Conservation (phyloP, 2,888 invertebrate genomes). For the Drosophila quinaria region DNA sequence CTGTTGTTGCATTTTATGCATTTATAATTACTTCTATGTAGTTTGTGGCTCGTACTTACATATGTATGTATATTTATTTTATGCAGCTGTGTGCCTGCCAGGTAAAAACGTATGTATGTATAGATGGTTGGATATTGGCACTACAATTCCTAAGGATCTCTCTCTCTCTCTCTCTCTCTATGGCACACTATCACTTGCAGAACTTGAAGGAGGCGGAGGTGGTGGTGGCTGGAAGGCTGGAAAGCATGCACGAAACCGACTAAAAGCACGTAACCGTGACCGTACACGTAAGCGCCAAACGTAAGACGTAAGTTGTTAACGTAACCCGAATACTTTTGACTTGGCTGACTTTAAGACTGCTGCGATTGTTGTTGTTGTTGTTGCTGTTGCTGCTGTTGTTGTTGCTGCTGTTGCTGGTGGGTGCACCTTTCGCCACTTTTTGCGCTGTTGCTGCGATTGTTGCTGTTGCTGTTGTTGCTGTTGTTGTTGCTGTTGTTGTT, state of each 20-base stretch:
- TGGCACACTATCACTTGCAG: conserved; percentile 58
- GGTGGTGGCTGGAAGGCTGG: conserved; percentile 16
- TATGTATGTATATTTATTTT: conserved; percentile 13
- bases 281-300: conserved; percentile 12
- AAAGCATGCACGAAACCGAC: conserved; percentile 1
- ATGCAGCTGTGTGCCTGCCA: conserved; percentile 46
- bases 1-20: conserved; percentile 71
- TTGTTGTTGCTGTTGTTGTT: conserved; percentile 27
- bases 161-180: conserved; percentile 37
- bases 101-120: conserved; percentile 35
- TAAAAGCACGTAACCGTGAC: conserved; percentile 24
- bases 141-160: conserved; percentile 62
- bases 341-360: conserved; percentile 20
- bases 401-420: conserved; percentile 65
- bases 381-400: conserved; percentile 31
- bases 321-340: conserved; percentile 21
- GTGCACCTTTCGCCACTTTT: conserved; percentile 80
- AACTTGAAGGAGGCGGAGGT: conserved; percentile 4
- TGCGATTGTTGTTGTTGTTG: conserved; percentile 26
- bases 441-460: conserved; percentile 22
- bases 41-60: conserved; percentile 26
- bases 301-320: conserved; percentile 3
- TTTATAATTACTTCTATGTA: conserved; percentile 74
- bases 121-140: conserved; percentile 43
- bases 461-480: conserved; percentile 20